These are phyloP conservation scores for Arge pagana DNA, from an alignment of 2,888 invertebrate species.

Conservation along the genomic window DNA sequence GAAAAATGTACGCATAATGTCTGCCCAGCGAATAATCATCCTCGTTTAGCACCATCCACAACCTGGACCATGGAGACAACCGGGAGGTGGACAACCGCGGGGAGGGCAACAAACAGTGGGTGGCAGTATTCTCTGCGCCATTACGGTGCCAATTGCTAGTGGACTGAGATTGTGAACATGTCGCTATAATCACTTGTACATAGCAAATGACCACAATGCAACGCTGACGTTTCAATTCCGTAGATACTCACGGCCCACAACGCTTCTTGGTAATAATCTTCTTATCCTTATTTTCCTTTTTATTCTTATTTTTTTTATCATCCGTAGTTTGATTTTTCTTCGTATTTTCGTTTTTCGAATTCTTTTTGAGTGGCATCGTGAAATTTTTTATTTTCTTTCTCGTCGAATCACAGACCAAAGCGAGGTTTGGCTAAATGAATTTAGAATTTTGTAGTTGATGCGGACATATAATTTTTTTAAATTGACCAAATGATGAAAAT, in stretches of 20 bases:
- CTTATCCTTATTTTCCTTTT: conserved; percentile 6
- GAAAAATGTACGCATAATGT: too few species aligned
- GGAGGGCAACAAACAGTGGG: conserved; percentile 27
- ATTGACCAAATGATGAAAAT: too few species aligned
- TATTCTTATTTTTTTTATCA: background rate
- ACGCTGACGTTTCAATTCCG: too few species aligned
- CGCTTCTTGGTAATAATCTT: background rate
- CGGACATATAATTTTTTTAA: too few species aligned
- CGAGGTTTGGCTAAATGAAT: too few species aligned
- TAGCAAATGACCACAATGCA: too few species aligned
- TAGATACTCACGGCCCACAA: conserved; percentile 11
- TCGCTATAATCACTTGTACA: too few species aligned
- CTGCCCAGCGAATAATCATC: too few species aligned
- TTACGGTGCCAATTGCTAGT: conserved; percentile 19
- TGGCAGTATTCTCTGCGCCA: conserved; percentile 26
- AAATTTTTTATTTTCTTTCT: too few species aligned
- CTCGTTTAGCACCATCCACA: conserved; percentile 25
- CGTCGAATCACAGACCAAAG: too few species aligned
- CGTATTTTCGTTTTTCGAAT: conserved; percentile 3
- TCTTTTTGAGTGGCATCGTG: too few species aligned
- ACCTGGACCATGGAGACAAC: conserved; percentile 26
- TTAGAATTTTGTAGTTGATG: too few species aligned
- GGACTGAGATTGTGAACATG: conserved; percentile 7
- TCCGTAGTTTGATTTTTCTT: conserved; percentile 7
- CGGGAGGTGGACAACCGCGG: conserved; percentile 15